phyloP scores from a whole-genome alignment of 2,797 vertebrate species.

The Parauchenoglanis ngamensis region DNA sequence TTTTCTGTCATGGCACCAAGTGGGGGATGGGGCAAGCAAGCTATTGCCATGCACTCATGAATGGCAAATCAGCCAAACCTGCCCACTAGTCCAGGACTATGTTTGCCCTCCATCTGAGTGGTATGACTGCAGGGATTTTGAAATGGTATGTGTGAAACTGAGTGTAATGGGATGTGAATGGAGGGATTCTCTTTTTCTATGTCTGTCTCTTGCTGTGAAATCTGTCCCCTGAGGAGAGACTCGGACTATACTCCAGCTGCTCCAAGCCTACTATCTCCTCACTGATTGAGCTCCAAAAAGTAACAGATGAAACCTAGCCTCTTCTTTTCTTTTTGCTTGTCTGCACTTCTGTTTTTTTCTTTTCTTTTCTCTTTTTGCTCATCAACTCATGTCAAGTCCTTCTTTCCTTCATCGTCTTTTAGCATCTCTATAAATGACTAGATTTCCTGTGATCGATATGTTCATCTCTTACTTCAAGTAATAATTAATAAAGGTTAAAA shows the following conservation, averaged over 20 bases:
- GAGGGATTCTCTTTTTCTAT: conserved; percentile 22
- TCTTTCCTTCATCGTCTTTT: background rate
- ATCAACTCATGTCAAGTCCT: background rate
- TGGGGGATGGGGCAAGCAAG: background rate
- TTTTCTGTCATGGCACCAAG: background rate
- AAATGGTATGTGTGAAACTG: conserved; percentile 27
- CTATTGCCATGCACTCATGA: conserved; percentile 5
- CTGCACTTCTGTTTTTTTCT: background rate
- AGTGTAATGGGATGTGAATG: conserved; percentile 42
- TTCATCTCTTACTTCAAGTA: background rate
- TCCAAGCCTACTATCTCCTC: conserved; percentile 26
- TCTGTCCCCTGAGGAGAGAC: conserved; percentile 2
- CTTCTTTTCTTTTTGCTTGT: background rate
- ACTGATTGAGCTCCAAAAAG: conserved; percentile 11
- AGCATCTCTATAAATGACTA: background rate
- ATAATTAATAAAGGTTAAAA: background rate
- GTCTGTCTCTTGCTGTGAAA: conserved; percentile 27
- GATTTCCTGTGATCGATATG: background rate
- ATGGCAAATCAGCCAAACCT: conserved; percentile 19
- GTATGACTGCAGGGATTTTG: conserved; percentile 14
- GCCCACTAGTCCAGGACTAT: conserved; percentile 6
- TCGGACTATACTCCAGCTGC: conserved; percentile 32
- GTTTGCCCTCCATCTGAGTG: conserved; percentile 32
- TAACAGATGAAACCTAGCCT: conserved; percentile 12
- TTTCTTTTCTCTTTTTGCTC: background rate